Percentiles rank a stretch among this genome's conserved stretches.
These are phyloP conservation scores for Dendronephthya gigantea DNA, from an alignment of 64 coral and sea anemone species.

Conservation along the genomic window DNA sequence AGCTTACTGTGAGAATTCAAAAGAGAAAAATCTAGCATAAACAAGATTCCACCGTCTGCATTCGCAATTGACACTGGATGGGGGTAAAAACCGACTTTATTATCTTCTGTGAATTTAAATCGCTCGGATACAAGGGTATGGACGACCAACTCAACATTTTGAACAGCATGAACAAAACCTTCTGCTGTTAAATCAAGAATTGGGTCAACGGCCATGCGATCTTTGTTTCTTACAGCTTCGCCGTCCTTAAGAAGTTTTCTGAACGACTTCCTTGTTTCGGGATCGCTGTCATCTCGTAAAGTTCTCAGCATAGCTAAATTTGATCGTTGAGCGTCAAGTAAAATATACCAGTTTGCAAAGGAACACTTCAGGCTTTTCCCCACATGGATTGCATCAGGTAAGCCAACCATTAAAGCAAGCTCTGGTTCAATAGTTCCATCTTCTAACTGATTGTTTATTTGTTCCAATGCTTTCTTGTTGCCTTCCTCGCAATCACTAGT, in stretches of 20 bases:
- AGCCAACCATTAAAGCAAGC: constrained; percentile 45
- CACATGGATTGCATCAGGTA: constrained; percentile 42
- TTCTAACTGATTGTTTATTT: constrained; percentile 35
- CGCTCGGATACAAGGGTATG: constrained; percentile 33
- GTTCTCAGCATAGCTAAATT: constrained; percentile 52
- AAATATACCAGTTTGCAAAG: constrained; percentile 51
- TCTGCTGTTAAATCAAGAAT: constrained; percentile 47
- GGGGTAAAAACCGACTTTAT: constrained; percentile 46
- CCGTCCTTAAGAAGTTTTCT: constrained; percentile 44
- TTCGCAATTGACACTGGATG: constrained; percentile 46
- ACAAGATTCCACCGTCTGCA: constrained; percentile 46
- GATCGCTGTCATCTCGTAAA: constrained; percentile 43
- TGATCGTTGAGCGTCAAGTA: constrained; percentile 34
- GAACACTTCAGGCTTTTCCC: constrained; percentile 54
- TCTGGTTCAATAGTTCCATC: constrained; percentile 44
- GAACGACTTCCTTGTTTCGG: constrained; percentile 30
- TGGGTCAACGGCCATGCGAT: constrained; percentile 50
- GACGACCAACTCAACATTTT: constrained; percentile 26
- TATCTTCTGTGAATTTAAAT: constrained; percentile 56
- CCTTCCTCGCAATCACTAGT: constrained; percentile 47
- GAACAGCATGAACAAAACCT: constrained; percentile 10
- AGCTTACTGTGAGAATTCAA: constrained; percentile 35
- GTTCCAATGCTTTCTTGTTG: constrained; percentile 49
- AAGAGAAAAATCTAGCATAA: constrained; percentile 52
- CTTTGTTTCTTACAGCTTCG: constrained; percentile 50